Base-by-base conservation (phyloP, 2,888 invertebrate genomes). In the Brenthis daphne region DNA sequence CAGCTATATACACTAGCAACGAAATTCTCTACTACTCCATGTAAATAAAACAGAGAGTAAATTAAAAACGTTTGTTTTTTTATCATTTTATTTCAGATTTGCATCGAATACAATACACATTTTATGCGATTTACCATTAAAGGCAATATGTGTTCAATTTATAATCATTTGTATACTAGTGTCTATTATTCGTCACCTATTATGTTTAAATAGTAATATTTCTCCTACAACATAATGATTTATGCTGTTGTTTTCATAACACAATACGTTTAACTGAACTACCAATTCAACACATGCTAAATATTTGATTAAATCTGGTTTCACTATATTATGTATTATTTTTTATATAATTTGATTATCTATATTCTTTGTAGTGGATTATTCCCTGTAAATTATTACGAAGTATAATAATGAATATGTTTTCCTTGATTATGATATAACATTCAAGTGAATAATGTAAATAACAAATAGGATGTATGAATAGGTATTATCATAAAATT, bases 51-150 rank as follows among this genome's bases (percentile, higher is more conserved):
- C 16, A 16, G 8, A 16, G 4, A 20, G 11, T 5, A n/a, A 29
- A 6, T 24, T 5, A 43, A 53, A 51, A n/a, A 13, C 29, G 12
- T 58, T 37, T 16, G 48, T 57, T 55, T 37, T 51, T 51, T 50
- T 60, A 61, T 58, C 68, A 37, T 20, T 68, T 68, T 68, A 68
- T 68, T 71, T 68, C 50, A 66, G 54, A 67, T 68, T 69, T 73
- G 66, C 68, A 69, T 71, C 67, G 57, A 68, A 67, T 67, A 72
- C 67, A 72, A 63, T 68, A 57, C 60, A 68, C 47, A 16, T 65
- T 67, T 64, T 61, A 58, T 64, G 63, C 43, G 55, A 50, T 48
- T 67, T 48, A 64, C 64, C 64, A 53, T 33, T 63, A 29, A 67
- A 65, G 67, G 65, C 57, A 64, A 54, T 63, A 20, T 50, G 5